These are phyloP conservation scores for Eumeta japonica DNA, from an alignment of 1,140 invertebrate species.

Conservation along the genomic window DNA sequence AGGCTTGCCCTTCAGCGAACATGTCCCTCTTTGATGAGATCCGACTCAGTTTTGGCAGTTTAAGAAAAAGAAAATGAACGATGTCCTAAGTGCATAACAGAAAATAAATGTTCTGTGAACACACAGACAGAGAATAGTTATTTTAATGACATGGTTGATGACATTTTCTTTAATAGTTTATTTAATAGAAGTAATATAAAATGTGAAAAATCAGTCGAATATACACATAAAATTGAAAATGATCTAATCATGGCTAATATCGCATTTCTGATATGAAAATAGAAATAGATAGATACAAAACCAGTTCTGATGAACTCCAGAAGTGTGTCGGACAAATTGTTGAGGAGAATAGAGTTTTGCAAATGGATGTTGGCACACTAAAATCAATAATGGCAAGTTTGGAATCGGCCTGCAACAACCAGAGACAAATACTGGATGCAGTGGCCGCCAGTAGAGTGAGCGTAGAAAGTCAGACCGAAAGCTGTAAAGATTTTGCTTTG, in stretches of 20 bases:
- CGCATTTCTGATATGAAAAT: too few species aligned
- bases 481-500: constrained; percentile 27
- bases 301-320: constrained; percentile 22
- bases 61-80: too few species aligned
- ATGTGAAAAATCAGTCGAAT: too few species aligned
- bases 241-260: too few species aligned
- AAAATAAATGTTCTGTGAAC: too few species aligned
- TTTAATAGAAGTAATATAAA: too few species aligned
- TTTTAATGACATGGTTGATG: too few species aligned
- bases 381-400: constrained; percentile 21
- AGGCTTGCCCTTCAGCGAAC: constrained; percentile 33
- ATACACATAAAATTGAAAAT: too few species aligned
- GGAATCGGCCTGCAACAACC: constrained; percentile 19
- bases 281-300: too few species aligned
- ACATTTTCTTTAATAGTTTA: too few species aligned
- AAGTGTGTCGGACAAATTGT: constrained; percentile 23
- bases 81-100: too few species aligned
- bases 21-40: constrained; percentile 44
- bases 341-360: constrained; percentile 22
- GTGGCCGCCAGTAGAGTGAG: constrained; percentile 10
- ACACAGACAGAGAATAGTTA: too few species aligned
- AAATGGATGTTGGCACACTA: constrained; percentile 20
- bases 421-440: constrained; percentile 16
- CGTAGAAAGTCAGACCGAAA: constrained; percentile 24
- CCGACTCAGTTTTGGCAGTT: constrained; percentile 36